Evolutionary conservation across 2,113 vertebrate genomes (phyloP), one percentile per base, ranked within the genome.

Genomic region (Cricetomys ansorgei): DNA sequence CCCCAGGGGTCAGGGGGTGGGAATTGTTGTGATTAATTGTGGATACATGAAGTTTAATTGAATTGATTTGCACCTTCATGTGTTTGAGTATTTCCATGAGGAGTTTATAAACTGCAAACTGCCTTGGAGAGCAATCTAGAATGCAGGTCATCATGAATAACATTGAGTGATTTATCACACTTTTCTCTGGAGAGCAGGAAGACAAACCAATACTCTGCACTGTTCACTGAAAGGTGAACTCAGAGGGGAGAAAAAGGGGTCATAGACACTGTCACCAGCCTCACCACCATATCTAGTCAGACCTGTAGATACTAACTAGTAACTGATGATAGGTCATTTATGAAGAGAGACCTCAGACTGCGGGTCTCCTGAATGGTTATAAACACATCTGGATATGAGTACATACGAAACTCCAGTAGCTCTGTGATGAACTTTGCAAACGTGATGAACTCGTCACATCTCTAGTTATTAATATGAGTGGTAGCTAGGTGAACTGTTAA

Each of bases 181-280:
- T 84, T 79, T 90, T 92, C 87, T 81, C n/a, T 70, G 17, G 10
- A 94, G 50, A 93, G 15, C 59, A 89, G 48, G 73, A 92, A 94
- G 53, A 53, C 69, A 89, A 83, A 89, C 3, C 7, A 88, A 64
- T 34, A 23, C 50, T n/a, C 13, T 16, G 23, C 8, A 9, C 19
- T 93, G n/a, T 85, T n/a, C 15, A 34, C 3, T 85, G 65, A 73
- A 85, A 88, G 23, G 37, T 53, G 12, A 55, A 59, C 23, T 91
- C 50, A 45, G 81, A 91, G 25, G 70, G 57, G 64, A 76, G 55
- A 13, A 79, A 37, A 27, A 11, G 45, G 17, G 27, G 48, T 88
- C 79, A 94, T 75, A 94, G 50, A n/a, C 27, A 67, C 65, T 84
- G 48, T 83, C 48, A 83, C 48, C 57, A 92, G 62, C 65, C 53